Percentiles rank a stretch among this genome's conserved stretches.
Evolutionary conservation across 2,797 vertebrate genomes (phyloP).

Genomic region (Varecia variegata): DNA sequence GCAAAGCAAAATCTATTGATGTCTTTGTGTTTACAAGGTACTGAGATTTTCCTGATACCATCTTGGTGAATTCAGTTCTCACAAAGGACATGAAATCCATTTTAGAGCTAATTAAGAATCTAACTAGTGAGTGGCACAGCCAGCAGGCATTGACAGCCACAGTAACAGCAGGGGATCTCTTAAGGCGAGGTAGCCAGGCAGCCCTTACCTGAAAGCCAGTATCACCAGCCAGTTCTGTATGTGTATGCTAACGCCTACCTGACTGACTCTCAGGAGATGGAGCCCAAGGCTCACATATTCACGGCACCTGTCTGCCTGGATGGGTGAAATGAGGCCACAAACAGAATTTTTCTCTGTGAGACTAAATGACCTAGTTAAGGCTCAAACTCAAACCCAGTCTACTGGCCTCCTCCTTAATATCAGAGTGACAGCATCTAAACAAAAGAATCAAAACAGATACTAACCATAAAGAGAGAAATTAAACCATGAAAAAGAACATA

Average conservation of each 20-base stretch:
- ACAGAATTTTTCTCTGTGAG: background rate
- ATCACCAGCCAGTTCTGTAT: background rate
- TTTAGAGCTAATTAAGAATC: background rate
- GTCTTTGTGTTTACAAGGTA: background rate
- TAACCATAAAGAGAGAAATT: slow-evolving; percentile 28
- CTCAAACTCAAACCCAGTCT: background rate
- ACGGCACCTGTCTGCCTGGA: background rate
- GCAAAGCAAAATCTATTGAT: background rate
- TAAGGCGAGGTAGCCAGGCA: background rate
- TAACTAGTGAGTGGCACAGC: background rate
- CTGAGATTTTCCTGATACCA: slow-evolving; percentile 4
- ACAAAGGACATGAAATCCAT: background rate
- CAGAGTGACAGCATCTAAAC: background rate
- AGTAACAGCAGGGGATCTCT: background rate
- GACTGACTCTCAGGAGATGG: background rate
- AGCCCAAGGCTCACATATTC: background rate
- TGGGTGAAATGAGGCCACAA: background rate
- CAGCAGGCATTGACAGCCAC: background rate
- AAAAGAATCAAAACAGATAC: slow-evolving; percentile 18
- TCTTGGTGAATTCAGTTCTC: background rate
- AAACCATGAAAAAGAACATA: background rate
- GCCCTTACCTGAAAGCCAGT: background rate
- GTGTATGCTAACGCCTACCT: background rate
- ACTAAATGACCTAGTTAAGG: slow-evolving; percentile 1
- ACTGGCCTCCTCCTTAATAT: background rate